Evolutionary conservation across 2,888 invertebrate species (phyloP), one percentile per base, ranked within the genome.

Genomic region (Parapristionchus giblindavisi): DNA sequence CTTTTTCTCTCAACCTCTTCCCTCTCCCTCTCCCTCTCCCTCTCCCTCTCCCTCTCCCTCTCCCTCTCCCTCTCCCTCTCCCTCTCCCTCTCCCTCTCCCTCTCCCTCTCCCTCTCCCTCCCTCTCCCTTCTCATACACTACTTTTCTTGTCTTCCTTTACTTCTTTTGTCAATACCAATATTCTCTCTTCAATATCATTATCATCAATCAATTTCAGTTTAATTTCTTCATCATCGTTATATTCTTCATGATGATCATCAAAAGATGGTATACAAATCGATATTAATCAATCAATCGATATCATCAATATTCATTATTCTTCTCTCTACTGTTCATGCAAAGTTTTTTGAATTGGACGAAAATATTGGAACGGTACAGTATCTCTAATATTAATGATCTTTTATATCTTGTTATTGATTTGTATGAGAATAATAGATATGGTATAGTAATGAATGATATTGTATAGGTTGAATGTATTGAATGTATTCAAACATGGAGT

Each of bases 401-500:
- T 8, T 43, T 17, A 17, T 14, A 43, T 17, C 17, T 14, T 43
- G 8, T 14, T 17, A 17, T 14, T 14, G 17, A 8, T 43, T 14
- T 8, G 43, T 14, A 43, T 43, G 43, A 17, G 43, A 43, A 43
- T 8, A 43, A 43, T 43, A 43, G 43, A 43, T 43, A 43, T 17
- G 43, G 76, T 63, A 5, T n/a, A 27, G 24, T 60, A n/a, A 21
- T 63, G 17, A 63, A 63, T 21, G 56, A 17, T 5, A 5, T 27
- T 76, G 70, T 60, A 60, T 34, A 80, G 77, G 82, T 83, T 27
- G 83, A 82, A 74, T 84, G 83, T 75, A 77, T 81, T 34, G 81
- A 84, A 68, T 84, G 83, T 75, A 80, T 84, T 21, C 82, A 71
- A 34, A 60, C 71, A n/a, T 76, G 76, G 76, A 60, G 56, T 11